Evolutionary conservation across 2,888 invertebrate genomes (phyloP).

Genomic region (Ditylenchus weischeri): DNA sequence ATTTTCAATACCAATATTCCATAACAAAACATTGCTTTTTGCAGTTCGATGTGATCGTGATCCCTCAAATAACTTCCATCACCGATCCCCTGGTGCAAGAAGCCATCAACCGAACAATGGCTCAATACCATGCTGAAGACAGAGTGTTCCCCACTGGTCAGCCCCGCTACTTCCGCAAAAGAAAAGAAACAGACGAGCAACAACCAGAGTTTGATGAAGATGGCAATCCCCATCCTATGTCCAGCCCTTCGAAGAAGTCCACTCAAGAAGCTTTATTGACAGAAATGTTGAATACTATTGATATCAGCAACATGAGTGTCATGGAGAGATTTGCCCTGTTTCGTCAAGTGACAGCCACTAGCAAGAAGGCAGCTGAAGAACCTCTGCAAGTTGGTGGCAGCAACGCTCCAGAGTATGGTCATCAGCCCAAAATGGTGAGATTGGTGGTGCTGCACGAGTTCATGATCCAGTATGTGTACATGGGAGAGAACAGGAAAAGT

Average conservation of each 20-base stretch:
- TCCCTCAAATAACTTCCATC: slow-evolving; percentile 31
- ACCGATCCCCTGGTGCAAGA: slow-evolving; percentile 37
- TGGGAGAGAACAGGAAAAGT: slow-evolving; percentile 9
- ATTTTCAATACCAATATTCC: not conserved
- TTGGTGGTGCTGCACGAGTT: slow-evolving; percentile 39
- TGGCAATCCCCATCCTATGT: too few species aligned
- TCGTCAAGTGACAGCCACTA: slow-evolving; percentile 2
- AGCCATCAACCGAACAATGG: slow-evolving; percentile 41
- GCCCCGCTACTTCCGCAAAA: slow-evolving; percentile 22
- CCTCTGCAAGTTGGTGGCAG: not conserved
- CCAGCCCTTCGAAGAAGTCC: too few species aligned
- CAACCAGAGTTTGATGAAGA: too few species aligned
- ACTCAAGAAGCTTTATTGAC: not conserved
- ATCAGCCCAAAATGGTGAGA: slow-evolving; percentile 41
- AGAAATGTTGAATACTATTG: slow-evolving; percentile 3
- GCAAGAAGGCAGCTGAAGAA: not conserved
- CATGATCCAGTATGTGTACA: slow-evolving; percentile 41
- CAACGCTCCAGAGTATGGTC: slow-evolving; percentile 28
- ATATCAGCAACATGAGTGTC: slow-evolving; percentile 11
- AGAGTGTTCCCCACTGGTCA: slow-evolving; percentile 54
- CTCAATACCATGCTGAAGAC: slow-evolving; percentile 42
- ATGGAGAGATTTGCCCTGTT: slow-evolving; percentile 22
- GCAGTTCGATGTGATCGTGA: slow-evolving; percentile 37
- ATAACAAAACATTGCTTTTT: slow-evolving; percentile 9
- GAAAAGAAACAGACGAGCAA: slow-evolving; percentile 6